Percentiles rank a stretch among this genome's conserved stretches.
Conservation (phyloP, 2,113 vertebrate genomes). For the Sander vitreus region DNA sequence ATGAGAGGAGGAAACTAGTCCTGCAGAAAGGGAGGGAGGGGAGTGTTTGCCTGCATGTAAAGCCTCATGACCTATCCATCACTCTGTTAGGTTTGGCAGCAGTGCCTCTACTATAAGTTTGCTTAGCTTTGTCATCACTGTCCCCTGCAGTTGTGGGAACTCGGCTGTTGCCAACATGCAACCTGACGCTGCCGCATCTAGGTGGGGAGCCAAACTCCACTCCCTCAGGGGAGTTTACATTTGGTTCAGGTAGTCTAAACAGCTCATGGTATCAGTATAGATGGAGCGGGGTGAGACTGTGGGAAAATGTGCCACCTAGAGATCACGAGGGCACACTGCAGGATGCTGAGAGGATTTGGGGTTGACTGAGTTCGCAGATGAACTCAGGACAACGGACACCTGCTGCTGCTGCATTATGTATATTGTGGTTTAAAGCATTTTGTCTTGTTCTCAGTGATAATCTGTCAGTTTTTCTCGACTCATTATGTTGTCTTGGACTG, state of each 20-base stretch:
- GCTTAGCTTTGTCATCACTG: constrained; percentile 74
- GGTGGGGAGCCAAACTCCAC: constrained; percentile 58
- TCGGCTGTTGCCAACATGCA: constrained; percentile 56
- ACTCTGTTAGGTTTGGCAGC: constrained; percentile 73
- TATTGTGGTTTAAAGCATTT: constrained; percentile 32
- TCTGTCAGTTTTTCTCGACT: constrained; percentile 18
- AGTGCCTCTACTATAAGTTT: constrained; percentile 62
- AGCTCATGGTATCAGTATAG: constrained; percentile 26
- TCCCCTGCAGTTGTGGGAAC: constrained; percentile 75
- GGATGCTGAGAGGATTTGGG: constrained; percentile 60
- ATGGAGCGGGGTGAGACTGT: constrained; percentile 17
- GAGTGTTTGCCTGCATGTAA: constrained; percentile 54
- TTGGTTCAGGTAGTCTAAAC: constrained; percentile 49
- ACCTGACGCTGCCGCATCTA: constrained; percentile 58
- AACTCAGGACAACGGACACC: constrained; percentile 52
- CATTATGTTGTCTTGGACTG: constrained; percentile 17
- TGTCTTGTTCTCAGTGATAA: constrained; percentile 36
- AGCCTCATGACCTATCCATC: constrained; percentile 71
- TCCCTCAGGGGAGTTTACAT: constrained; percentile 60
- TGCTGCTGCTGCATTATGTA: constrained; percentile 56
- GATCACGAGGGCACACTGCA: constrained; percentile 61
- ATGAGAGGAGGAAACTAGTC: constrained; percentile 51
- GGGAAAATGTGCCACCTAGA: constrained; percentile 70
- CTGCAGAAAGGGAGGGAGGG: constrained; percentile 37
- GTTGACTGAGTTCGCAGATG: constrained; percentile 73